Base-by-base conservation (phyloP, 37 sponge, comb jelly and placozoan species). In the Spongia lamella region DNA sequence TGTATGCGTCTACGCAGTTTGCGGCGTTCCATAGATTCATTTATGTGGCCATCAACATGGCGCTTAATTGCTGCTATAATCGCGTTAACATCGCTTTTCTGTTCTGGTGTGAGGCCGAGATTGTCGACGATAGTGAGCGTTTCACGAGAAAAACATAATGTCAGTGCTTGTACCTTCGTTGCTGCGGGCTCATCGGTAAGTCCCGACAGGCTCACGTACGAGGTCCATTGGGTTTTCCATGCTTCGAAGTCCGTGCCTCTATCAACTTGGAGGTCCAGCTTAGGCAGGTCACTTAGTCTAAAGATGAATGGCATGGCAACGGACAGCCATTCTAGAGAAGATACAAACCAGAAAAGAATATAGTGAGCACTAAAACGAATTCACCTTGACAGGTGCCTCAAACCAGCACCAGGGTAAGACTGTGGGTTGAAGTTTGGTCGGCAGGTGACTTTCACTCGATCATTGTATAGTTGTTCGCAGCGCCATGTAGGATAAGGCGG, bases 131-230 rank as follows among this genome's bases (percentile, higher is more conserved):
- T 77, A 6, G 64, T 63, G 26, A 77, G 11, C 3, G 65, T 77
- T 24, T 77, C 77, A 19, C 77, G 11, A 29, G 77, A 63, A 37
- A 77, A 63, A 38, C 77, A 77, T 4, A 63, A 66, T 15, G 65
- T 77, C 5, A 77, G 66, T 25, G 65, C 77, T 64, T 77, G 65
- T 30, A 77, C 77, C 37, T 77, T 64, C 36, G 63, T 63, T 30
- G 55, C 55, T 5, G 66, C 34, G 4, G 27, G 32, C 20, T n/a
- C 2, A 25, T 40, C n/a, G n/a, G 20, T 68, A 52, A 70, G 30
- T 3, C 74, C 60, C 33, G 77, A 77, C 16, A 77, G 66, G 77
- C 66, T 64, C 34, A 24, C n/a, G 66, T 77, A 77, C 6, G 77
- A 64, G 6, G 61, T 32, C 67, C 67, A 31, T 32, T 67, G 68